Evolutionary conservation across 64 coral and sea anemone genomes (phyloP).

Genomic region (Stylophora pistillata): DNA sequence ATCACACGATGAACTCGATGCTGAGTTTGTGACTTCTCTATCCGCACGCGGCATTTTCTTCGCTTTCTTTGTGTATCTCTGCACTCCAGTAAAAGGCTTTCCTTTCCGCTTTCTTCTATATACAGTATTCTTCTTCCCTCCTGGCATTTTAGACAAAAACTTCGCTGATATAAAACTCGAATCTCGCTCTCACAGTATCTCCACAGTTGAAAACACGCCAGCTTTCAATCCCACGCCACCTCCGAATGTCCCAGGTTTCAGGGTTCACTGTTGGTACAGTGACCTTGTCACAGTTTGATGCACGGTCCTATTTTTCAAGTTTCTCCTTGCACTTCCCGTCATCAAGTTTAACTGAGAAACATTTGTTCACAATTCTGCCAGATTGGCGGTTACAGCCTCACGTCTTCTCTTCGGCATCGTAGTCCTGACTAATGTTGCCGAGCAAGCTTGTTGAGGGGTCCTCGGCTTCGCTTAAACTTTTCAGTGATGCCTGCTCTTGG

Average conservation of each 20-base stretch:
- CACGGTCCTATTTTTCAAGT: conserved; percentile 39
- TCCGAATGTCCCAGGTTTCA: conserved; percentile 47
- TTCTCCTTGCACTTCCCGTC: conserved; percentile 48
- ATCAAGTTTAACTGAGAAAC: conserved; percentile 33
- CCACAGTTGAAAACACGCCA: too few relatives aligned
- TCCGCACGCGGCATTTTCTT: too few relatives aligned
- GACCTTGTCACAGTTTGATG: conserved; percentile 54
- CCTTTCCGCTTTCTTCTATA: too few relatives aligned
- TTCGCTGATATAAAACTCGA: too few relatives aligned
- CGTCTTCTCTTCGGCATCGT: conserved; percentile 31
- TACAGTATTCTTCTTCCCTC: too few relatives aligned
- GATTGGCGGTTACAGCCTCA: conserved; percentile 18
- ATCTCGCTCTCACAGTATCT: too few relatives aligned
- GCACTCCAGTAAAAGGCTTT: too few relatives aligned
- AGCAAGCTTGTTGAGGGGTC: conserved; percentile 4
- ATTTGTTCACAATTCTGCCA: conserved; percentile 48
- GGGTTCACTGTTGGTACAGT: conserved; percentile 45
- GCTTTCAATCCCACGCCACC: too few relatives aligned
- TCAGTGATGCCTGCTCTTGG: background rate
- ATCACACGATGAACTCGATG: too few relatives aligned
- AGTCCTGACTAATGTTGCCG: conserved; percentile 28
- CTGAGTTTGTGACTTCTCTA: too few relatives aligned
- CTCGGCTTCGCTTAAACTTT: background rate
- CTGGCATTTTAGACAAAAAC: too few relatives aligned
- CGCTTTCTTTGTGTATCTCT: too few relatives aligned